A percentile compares a stretch with the other conserved stretches of the same genome.
phyloP scores from a whole-genome alignment of 1,140 invertebrate species.

The Triops cancriformis region DNA sequence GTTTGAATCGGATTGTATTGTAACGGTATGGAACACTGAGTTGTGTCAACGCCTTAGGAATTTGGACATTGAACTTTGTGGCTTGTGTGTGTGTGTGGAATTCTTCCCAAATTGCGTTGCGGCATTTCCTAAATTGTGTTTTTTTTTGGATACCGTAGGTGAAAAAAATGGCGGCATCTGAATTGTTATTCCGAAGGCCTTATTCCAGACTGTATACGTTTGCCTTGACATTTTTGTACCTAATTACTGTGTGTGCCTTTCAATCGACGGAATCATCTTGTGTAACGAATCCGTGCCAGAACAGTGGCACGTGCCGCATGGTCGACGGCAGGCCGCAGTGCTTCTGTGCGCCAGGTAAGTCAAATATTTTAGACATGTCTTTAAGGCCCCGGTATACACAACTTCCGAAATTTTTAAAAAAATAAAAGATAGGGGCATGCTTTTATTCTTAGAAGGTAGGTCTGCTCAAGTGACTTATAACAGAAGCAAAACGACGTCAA shows the following conservation, averaged over 20 bases:
- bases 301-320: not conserved
- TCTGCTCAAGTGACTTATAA: no score
- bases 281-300: not conserved
- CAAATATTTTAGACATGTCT: not conserved
- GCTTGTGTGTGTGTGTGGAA: no score
- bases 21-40: not conserved
- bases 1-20: not conserved
- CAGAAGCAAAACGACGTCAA: no score
- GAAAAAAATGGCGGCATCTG: not conserved
- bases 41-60: not conserved
- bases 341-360: not conserved
- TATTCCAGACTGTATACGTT: not conserved
- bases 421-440: no score
- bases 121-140: not conserved
- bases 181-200: not conserved
- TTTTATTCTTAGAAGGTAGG: no score
- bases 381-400: no score
- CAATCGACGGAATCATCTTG: not conserved
- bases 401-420: no score
- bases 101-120: not conserved
- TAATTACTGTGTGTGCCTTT: constrained; percentile 10
- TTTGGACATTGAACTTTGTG: not conserved
- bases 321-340: not conserved
- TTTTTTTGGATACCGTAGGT: not conserved
- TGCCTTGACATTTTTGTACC: constrained; percentile 9